A percentile compares a stretch with the other conserved stretches of the same genome.
Evolutionary conservation across 2,113 vertebrate genomes (phyloP).

Genomic region (Microtus ochrogaster): DNA sequence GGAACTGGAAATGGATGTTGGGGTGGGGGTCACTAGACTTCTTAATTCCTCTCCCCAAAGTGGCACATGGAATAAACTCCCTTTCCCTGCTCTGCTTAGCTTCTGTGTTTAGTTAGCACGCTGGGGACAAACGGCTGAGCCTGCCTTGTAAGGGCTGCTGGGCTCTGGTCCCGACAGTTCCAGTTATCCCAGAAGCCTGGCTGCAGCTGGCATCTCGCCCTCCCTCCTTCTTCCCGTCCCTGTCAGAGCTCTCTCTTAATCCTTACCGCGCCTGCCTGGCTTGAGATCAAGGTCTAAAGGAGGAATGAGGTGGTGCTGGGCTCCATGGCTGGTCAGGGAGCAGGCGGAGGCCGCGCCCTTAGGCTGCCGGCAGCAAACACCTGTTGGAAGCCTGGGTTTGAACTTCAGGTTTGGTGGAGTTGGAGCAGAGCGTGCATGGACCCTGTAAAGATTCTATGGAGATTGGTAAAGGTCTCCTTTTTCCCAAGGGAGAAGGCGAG

Average conservation of each 20-base stretch:
- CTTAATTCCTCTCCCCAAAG: background rate
- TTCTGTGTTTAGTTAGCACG: background rate
- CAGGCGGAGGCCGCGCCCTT: background rate
- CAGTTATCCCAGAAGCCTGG: background rate
- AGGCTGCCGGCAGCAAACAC: rapidly evolving
- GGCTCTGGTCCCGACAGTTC: background rate
- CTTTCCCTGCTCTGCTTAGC: background rate
- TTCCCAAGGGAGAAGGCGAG: background rate
- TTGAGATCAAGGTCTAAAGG: background rate
- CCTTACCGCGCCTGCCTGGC: background rate
- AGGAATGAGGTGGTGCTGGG: background rate
- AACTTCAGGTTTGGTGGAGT: background rate
- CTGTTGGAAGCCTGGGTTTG: background rate
- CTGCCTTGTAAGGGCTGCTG: background rate
- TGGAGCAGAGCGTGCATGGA: background rate
- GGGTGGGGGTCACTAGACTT: background rate
- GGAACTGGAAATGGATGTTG: background rate
- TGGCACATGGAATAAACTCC: background rate
- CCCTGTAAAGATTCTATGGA: background rate
- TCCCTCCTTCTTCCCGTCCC: background rate
- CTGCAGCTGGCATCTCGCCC: background rate
- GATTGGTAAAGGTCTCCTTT: background rate
- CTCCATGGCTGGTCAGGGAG: background rate
- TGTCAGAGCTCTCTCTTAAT: slow-evolving; percentile 52
- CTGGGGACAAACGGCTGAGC: background rate